These are phyloP conservation scores for Portevinia maculata DNA, from an alignment of 2,888 invertebrate genomes.

Conservation along the genomic window DNA sequence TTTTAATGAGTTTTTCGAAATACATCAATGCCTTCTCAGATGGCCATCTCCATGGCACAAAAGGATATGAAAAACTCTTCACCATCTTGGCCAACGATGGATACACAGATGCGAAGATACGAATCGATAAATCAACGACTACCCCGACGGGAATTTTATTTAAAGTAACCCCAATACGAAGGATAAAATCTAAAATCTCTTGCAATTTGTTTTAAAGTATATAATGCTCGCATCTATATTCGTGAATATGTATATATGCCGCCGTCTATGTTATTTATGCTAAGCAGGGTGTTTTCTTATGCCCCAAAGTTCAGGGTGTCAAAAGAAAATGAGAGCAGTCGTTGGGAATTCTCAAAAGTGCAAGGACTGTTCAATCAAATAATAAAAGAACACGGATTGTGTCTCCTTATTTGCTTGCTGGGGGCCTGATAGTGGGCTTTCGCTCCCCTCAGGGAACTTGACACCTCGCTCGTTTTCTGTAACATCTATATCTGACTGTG, in stretches of 20 bases:
- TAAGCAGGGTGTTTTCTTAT: conserved; percentile 18
- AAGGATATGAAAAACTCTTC: not conserved
- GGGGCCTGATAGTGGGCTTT: not conserved
- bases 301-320: conserved; percentile 45
- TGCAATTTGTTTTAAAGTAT: conserved; percentile 43
- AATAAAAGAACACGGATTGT: conserved; percentile 48
- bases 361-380: conserved; percentile 66
- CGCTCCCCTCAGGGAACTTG: conserved; percentile 25
- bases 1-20: conserved; percentile 56
- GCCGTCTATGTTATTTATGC: not conserved
- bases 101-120: conserved; percentile 42
- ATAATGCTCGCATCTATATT: not conserved
- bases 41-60: conserved; percentile 37
- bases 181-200: conserved; percentile 9
- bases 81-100: conserved; percentile 5
- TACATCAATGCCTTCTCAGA: conserved; percentile 52
- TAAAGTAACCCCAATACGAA: conserved; percentile 20
- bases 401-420: conserved; percentile 39
- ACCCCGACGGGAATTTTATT: conserved; percentile 28
- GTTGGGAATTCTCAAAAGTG: conserved; percentile 43
- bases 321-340: conserved; percentile 43
- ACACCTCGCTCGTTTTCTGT: conserved; percentile 36
- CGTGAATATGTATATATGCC: not conserved
- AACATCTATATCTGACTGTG: conserved; percentile 40
- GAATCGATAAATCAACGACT: conserved; percentile 59